phyloP scores from a whole-genome alignment of 2,113 vertebrate species.

The Scomber japonicus region DNA sequence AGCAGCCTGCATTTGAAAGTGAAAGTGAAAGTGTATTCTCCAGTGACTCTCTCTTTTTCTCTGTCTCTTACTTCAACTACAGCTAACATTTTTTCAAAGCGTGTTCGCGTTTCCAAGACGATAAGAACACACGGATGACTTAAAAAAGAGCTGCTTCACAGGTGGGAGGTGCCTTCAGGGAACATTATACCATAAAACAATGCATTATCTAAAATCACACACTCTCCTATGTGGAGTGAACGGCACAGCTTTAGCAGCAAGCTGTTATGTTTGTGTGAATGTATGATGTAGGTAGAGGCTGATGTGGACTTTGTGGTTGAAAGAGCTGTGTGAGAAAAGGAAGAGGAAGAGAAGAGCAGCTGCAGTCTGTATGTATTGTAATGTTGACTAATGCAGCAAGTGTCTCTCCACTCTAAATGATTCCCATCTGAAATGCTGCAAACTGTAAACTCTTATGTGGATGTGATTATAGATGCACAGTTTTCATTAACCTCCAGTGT shows the following conservation, averaged over 20 bases:
- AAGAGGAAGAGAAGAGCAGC: constrained; percentile 13
- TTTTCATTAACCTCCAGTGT: neutral
- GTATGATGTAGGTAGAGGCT: neutral
- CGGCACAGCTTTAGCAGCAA: neutral
- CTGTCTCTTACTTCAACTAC: constrained; percentile 4
- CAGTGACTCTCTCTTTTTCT: neutral
- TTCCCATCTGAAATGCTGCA: neutral
- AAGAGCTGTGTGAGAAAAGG: constrained; percentile 8
- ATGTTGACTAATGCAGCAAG: neutral
- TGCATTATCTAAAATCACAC: constrained; percentile 20
- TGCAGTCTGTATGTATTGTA: neutral
- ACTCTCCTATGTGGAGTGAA: constrained; percentile 12
- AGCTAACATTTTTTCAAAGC: neutral
- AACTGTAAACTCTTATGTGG: neutral
- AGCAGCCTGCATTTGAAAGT: neutral
- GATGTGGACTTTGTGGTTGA: constrained; percentile 6
- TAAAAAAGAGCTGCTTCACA: constrained; percentile 3
- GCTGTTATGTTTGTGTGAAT: neutral
- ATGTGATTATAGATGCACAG: neutral
- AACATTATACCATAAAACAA: neutral
- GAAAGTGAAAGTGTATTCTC: constrained; percentile 10
- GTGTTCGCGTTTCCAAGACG: neutral
- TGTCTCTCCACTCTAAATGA: constrained; percentile 2
- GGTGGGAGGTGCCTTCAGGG: neutral
- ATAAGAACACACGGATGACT: neutral